phyloP scores from a whole-genome alignment of 23 tunicate genomes.

The Styela clava region DNA sequence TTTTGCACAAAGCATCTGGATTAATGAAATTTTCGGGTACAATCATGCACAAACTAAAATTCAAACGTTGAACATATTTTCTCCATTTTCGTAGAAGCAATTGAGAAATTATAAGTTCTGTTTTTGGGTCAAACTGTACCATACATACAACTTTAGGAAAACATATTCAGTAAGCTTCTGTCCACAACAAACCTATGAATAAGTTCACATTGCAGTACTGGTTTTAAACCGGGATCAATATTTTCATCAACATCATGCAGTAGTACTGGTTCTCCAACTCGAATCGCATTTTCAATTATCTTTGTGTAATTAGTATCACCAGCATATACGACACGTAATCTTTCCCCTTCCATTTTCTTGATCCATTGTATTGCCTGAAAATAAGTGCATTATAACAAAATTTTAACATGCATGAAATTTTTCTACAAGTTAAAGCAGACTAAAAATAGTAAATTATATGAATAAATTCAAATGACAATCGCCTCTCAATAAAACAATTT shows the following conservation, averaged over 20 bases:
- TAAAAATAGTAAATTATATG: neutral
- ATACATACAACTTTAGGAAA: too few species aligned
- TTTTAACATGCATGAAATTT: too few species aligned
- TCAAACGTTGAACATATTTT: too few species aligned
- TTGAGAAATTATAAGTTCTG: too few species aligned
- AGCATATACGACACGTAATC: conserved; percentile 61
- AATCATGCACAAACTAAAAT: too few species aligned
- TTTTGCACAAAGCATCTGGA: too few species aligned
- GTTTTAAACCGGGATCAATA: conserved; percentile 79
- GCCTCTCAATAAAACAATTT: too few species aligned
- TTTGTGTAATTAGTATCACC: conserved; percentile 76
- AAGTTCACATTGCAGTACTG: conserved; percentile 71
- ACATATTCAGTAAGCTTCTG: too few species aligned
- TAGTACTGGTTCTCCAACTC: conserved; percentile 83
- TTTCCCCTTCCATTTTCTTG: conserved; percentile 67
- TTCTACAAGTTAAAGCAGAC: neutral
- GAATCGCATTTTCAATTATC: conserved; percentile 71
- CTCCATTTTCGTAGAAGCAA: too few species aligned
- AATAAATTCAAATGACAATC: too few species aligned
- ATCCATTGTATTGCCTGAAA: conserved; percentile 90
- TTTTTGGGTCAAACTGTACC: too few species aligned
- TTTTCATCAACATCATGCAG: conserved; percentile 70
- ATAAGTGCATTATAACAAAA: neutral
- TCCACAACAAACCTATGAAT: conserved; percentile 76
- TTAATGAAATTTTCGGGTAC: too few species aligned